phyloP scores from a whole-genome alignment of 1,140 invertebrate species.

The Nixonia krombeini region DNA sequence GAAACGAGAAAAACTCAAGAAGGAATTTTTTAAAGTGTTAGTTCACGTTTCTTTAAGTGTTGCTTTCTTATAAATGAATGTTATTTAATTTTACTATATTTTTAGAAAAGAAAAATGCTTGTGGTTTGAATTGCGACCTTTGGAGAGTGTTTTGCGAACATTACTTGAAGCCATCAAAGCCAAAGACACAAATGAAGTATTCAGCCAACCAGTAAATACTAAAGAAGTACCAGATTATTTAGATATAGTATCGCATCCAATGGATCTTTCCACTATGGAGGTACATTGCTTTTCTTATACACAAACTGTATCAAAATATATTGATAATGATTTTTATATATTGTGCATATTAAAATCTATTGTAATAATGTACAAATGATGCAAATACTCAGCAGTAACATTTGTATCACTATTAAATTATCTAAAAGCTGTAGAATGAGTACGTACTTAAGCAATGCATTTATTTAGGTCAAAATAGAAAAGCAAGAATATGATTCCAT shows the following conservation, averaged over 20 bases:
- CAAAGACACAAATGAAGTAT: conserved; percentile 89
- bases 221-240: conserved; percentile 94
- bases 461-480: conserved; percentile 78
- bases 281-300: conserved; percentile 65
- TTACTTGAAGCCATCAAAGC: conserved; percentile 83
- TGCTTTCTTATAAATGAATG: conserved; percentile 1
- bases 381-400: too few species aligned
- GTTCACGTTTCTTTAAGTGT: too few species aligned
- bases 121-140: conserved; percentile 85
- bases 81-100: conserved; percentile 8
- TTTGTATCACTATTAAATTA: too few species aligned
- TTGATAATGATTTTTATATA: too few species aligned
- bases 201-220: conserved; percentile 92
- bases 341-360: too few species aligned
- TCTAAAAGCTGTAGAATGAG: too few species aligned
- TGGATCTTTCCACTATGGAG: conserved; percentile 96
- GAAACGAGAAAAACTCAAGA: conserved; percentile 95
- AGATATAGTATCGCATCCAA: conserved; percentile 92
- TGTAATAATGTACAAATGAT: not conserved
- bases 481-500: conserved; percentile 83
- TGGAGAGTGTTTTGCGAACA: conserved; percentile 82
- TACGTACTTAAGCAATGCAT: too few species aligned
- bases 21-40: conserved; percentile 85
- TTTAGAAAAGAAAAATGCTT: conserved; percentile 83
- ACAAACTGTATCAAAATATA: too few species aligned